Conservation (phyloP, 1,140 invertebrate genomes). For the Elymnias hypermnestra region DNA sequence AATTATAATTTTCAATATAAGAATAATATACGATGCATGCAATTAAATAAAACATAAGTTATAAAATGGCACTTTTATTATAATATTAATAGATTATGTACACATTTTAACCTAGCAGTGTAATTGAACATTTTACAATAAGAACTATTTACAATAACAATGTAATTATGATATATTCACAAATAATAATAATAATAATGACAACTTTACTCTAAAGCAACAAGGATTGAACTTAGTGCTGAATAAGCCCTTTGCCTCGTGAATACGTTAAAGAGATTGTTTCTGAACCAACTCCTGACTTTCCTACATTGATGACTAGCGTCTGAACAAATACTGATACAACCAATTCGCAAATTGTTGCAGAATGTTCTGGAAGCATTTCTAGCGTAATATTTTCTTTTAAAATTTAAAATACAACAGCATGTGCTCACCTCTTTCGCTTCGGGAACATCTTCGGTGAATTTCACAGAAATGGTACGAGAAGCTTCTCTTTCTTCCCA, state of each 20-base stretch:
- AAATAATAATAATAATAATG: no score
- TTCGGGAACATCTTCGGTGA: constrained; percentile 87
- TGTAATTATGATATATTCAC: not conserved
- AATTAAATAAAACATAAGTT: constrained; percentile 32
- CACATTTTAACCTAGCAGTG: no score
- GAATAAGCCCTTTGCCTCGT: constrained; percentile 52
- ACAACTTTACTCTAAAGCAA: constrained; percentile 58
- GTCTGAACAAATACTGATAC: constrained; percentile 26
- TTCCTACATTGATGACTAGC: constrained; percentile 31
- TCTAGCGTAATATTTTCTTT: constrained; percentile 4
- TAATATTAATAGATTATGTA: constrained; percentile 9
- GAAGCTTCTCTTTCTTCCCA: constrained; percentile 89
- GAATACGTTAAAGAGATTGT: constrained; percentile 32
- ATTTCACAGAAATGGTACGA: constrained; percentile 91
- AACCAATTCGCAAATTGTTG: constrained; percentile 22
- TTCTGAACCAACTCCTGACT: constrained; percentile 40
- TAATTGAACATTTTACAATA: no score
- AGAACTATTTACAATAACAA: no score
- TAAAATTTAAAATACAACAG: constrained; percentile 43
- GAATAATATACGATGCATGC: constrained; percentile 13
- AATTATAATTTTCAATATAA: no score
- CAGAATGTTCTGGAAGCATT: constrained; percentile 20
- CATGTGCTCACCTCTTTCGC: constrained; percentile 82
- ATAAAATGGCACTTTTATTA: constrained; percentile 20
- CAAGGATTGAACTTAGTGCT: constrained; percentile 55